Conservation (phyloP, 2,888 invertebrate species). For the Phytoseiulus persimilis region DNA sequence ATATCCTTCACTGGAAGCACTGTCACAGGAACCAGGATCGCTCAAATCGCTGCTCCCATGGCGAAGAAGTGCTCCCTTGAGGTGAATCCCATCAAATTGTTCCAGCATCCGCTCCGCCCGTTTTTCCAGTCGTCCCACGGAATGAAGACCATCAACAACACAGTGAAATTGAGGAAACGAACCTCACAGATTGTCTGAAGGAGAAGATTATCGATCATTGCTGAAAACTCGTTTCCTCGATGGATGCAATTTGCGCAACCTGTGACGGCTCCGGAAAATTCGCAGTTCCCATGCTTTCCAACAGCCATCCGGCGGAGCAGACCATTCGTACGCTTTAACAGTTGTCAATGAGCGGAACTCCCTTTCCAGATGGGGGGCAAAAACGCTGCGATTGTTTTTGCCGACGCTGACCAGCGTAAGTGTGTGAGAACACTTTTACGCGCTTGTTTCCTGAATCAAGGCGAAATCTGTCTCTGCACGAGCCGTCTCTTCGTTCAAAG, state of each 20-base stretch:
- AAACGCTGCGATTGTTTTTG: slow-evolving; percentile 55
- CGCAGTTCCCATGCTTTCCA: too few relatives aligned
- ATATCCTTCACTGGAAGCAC: slow-evolving; percentile 57
- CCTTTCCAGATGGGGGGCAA: slow-evolving; percentile 55
- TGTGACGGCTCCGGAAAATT: too few relatives aligned
- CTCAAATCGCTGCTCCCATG: slow-evolving; percentile 49
- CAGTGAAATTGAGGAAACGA: too few relatives aligned
- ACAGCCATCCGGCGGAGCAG: too few relatives aligned
- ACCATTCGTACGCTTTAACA: too few relatives aligned
- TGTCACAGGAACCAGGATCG: slow-evolving; percentile 51
- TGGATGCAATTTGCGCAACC: too few relatives aligned
- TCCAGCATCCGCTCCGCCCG: neutral
- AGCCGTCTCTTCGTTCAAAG: slow-evolving; percentile 55
- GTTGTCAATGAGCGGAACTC: neutral
- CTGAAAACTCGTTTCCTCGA: too few relatives aligned
- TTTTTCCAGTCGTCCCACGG: neutral
- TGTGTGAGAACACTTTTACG: slow-evolving; percentile 51
- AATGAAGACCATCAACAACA: neutral
- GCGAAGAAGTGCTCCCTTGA: slow-evolving; percentile 56
- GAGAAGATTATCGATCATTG: too few relatives aligned
- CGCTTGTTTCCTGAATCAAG: slow-evolving; percentile 55
- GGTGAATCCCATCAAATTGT: slow-evolving; percentile 47
- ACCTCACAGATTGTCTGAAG: too few relatives aligned
- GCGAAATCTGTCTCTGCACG: slow-evolving; percentile 57
- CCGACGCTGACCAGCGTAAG: slow-evolving; percentile 53